These are phyloP conservation scores for Esox niger DNA, from an alignment of 2,113 vertebrate genomes.

Conservation along the genomic window DNA sequence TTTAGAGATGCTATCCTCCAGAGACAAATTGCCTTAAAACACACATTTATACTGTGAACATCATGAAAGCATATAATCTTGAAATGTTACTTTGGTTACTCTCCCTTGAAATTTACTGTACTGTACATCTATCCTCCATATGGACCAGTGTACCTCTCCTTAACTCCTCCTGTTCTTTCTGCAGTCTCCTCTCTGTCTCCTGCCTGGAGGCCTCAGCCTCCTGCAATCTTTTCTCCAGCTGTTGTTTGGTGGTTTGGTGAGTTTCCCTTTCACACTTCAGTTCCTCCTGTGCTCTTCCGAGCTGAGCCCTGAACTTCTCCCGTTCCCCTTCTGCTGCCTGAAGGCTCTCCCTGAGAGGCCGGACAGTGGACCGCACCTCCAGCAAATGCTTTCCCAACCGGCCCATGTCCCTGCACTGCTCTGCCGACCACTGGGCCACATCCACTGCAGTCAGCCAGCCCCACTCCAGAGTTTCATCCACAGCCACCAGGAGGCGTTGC, in stretches of 20 bases:
- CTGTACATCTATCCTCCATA: neutral
- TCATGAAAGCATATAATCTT: neutral
- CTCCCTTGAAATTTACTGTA: neutral
- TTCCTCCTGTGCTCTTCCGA: slow-evolving; percentile 53
- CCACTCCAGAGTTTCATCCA: slow-evolving; percentile 66
- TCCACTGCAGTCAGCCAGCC: slow-evolving; percentile 75
- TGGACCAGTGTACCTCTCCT: slow-evolving; percentile 63
- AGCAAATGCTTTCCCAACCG: slow-evolving; percentile 80
- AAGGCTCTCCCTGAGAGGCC: slow-evolving; percentile 72
- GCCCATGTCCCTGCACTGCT: slow-evolving; percentile 82
- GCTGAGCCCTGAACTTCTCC: slow-evolving; percentile 58
- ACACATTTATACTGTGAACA: slow-evolving; percentile 8
- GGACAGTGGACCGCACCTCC: slow-evolving; percentile 71
- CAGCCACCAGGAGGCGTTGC: slow-evolving; percentile 69
- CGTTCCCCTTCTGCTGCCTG: slow-evolving; percentile 61
- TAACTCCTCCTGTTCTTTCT: slow-evolving; percentile 68
- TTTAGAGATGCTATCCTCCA: slow-evolving; percentile 66
- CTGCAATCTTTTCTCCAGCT: slow-evolving; percentile 63
- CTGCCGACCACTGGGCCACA: slow-evolving; percentile 77
- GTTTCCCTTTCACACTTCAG: slow-evolving; percentile 64
- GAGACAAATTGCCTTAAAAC: slow-evolving; percentile 53
- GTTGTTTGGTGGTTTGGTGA: slow-evolving; percentile 56
- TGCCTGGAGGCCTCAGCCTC: slow-evolving; percentile 54
- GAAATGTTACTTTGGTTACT: neutral
- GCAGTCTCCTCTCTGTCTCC: slow-evolving; percentile 59